phyloP scores from a whole-genome alignment of 2,797 vertebrate species.

The Hydrocynus forskahlii region DNA sequence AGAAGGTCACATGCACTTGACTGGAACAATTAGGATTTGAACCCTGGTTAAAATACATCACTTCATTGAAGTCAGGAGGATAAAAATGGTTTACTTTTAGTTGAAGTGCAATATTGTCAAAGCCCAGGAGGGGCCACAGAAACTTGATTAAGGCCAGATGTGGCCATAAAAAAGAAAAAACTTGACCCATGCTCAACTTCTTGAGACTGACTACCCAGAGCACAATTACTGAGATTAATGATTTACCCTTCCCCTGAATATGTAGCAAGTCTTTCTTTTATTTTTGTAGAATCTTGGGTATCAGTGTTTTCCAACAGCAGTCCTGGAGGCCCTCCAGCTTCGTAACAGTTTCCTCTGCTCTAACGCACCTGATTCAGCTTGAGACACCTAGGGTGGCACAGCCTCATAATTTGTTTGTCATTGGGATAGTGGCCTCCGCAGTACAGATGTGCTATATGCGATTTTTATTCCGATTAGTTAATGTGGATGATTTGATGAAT shows the following conservation, averaged over 20 bases:
- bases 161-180: conserved; percentile 34
- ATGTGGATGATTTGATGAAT: background rate
- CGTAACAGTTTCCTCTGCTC: background rate
- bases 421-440: background rate
- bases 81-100: conserved; percentile 35
- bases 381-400: too few relatives aligned
- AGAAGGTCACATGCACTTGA: conserved; percentile 10
- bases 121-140: conserved; percentile 1
- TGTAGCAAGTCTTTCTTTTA: conserved; percentile 29
- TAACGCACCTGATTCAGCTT: background rate
- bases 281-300: conserved; percentile 26
- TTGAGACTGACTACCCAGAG: conserved; percentile 35
- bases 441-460: background rate
- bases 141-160: conserved; percentile 36
- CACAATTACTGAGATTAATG: conserved; percentile 39
- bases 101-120: conserved; percentile 45
- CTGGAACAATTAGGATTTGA: conserved; percentile 9
- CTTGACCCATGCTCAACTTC: conserved; percentile 26
- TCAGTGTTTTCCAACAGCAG: conserved; percentile 1
- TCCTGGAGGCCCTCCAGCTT: background rate
- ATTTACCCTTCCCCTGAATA: conserved; percentile 21
- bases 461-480: background rate
- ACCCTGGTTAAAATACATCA: background rate
- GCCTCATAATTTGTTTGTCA: background rate
- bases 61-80: background rate